These are phyloP conservation scores for Pogoniulus pusillus DNA, from an alignment of 2,797 vertebrate species.

Conservation along the genomic window DNA sequence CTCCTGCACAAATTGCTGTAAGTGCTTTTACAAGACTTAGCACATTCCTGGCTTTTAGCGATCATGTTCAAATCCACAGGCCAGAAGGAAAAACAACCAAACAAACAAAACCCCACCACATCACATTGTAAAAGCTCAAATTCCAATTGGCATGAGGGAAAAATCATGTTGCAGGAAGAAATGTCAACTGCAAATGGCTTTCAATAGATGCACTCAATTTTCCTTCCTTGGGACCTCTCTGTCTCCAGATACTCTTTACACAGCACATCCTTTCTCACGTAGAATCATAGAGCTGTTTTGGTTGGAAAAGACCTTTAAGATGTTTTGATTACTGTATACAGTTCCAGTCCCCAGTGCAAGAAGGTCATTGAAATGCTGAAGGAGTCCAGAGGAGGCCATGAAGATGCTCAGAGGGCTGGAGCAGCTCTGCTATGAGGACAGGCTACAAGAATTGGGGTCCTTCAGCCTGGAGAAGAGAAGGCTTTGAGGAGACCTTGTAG, in stretches of 20 bases:
- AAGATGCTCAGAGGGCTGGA: too few species aligned
- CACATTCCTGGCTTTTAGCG: not conserved
- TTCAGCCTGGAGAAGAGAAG: too few species aligned
- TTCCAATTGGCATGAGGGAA: not conserved
- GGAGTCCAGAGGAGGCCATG: too few species aligned
- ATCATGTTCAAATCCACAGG: not conserved
- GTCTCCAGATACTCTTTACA: not conserved
- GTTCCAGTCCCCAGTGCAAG: too few species aligned
- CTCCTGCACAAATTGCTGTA: not conserved
- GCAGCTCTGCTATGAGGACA: too few species aligned
- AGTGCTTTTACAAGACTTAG: not conserved
- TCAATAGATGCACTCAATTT: not conserved
- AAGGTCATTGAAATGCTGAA: too few species aligned
- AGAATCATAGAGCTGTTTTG: not conserved
- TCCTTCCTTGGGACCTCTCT: not conserved
- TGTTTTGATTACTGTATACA: too few species aligned
- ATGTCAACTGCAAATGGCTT: not conserved
- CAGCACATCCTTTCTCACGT: not conserved
- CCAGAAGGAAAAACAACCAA: not conserved
- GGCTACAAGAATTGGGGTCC: too few species aligned
- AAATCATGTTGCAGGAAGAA: not conserved
- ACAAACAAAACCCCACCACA: too few species aligned
- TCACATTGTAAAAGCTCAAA: not conserved
- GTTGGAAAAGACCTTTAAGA: too few species aligned
- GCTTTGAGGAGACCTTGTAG: too few species aligned